A percentile compares a stretch with the other conserved stretches of the same genome.
Conservation (phyloP, 1,140 invertebrate genomes). For the Helicoverpa armigera region DNA sequence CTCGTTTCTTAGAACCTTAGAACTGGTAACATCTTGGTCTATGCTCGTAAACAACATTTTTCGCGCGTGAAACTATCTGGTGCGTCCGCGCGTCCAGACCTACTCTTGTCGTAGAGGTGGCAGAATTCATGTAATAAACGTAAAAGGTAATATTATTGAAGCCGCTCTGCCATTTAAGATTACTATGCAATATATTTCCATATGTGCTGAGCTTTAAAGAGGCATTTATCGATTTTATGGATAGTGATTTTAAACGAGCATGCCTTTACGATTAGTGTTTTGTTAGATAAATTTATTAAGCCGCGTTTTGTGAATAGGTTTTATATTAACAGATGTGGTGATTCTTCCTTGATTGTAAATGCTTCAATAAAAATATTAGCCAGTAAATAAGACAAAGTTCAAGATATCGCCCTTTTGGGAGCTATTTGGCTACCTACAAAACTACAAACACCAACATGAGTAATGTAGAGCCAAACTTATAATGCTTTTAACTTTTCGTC, state of each 20-base stretch:
- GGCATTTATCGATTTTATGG: constrained; percentile 36
- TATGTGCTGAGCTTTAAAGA: constrained; percentile 17
- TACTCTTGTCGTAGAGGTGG: constrained; percentile 28
- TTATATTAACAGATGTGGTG: not conserved
- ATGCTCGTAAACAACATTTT: constrained; percentile 31
- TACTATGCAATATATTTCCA: constrained; percentile 37
- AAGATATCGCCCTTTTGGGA: too few relatives aligned
- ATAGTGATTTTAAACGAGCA: constrained; percentile 10
- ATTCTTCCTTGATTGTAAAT: too few relatives aligned
- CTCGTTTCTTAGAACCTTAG: constrained; percentile 30
- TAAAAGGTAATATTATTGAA: constrained; percentile 34
- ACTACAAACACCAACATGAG: too few relatives aligned
- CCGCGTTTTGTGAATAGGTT: not conserved
- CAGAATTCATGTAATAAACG: constrained; percentile 31
- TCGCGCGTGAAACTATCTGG: constrained; percentile 15
- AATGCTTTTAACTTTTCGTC: not conserved
- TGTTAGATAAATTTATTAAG: constrained; percentile 10
- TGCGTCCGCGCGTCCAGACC: not conserved
- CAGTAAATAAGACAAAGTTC: too few relatives aligned
- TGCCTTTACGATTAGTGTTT: constrained; percentile 13
- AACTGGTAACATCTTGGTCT: constrained; percentile 1
- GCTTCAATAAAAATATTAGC: too few relatives aligned
- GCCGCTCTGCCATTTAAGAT: constrained; percentile 23
- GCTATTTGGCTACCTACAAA: too few relatives aligned
- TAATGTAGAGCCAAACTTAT: not conserved